Evolutionary conservation across 2,888 invertebrate species (phyloP).

Genomic region (Chrysolina haemoptera): DNA sequence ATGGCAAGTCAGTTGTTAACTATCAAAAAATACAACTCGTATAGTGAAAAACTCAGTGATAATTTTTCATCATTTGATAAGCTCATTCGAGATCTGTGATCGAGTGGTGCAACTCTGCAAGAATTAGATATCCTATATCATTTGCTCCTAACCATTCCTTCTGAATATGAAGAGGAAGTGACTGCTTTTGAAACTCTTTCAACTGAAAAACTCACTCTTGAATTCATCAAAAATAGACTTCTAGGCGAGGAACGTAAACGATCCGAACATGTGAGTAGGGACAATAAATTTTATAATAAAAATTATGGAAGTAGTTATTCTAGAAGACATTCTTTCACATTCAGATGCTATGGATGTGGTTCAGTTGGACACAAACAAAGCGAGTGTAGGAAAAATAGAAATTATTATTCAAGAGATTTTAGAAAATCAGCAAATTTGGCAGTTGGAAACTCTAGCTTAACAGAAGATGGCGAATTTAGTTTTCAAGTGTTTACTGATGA

Average conservation of each 20-base stretch:
- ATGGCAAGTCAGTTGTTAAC: not conserved
- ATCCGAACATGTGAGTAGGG: not conserved
- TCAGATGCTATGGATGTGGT: constrained; percentile 13
- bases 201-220: constrained; percentile 2
- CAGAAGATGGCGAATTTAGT: not conserved
- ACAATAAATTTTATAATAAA: not conserved
- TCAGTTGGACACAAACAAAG: not conserved
- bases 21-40: not conserved
- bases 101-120: no score
- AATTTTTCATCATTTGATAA: not conserved
- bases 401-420: not conserved
- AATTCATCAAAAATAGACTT: not conserved
- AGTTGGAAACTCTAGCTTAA: not conserved
- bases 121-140: constrained; percentile 1
- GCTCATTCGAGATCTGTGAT: not conserved
- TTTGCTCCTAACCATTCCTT: not conserved
- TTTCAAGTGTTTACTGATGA: not conserved
- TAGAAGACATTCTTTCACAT: not conserved
- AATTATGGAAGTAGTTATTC: not conserved
- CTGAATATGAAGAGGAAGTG: not conserved
- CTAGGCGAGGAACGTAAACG: constrained; percentile 1
- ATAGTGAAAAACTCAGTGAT: not conserved
- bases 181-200: not conserved
- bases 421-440: not conserved
- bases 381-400: constrained; percentile 1